Evolutionary conservation across 1,140 invertebrate species (phyloP), one percentile per base, ranked within the genome.

Genomic region (Euborellia annulipes): DNA sequence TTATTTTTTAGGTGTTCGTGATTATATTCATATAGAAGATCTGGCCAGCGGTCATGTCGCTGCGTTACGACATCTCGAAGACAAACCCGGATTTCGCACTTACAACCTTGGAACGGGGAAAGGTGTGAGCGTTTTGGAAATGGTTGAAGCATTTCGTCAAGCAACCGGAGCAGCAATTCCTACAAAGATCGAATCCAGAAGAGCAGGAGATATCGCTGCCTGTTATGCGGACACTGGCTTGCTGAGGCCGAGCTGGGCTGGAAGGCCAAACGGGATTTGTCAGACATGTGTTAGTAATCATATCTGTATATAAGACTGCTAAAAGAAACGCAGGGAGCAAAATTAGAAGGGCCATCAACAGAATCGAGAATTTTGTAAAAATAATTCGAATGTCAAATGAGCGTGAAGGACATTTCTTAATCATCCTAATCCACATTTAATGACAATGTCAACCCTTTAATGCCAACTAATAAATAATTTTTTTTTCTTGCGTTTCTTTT

Each of bases 11-110:
- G 85, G 88, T 52, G 79, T 95, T 30, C 67, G 90, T 51, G 90
- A 95, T 67, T 95, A 93, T 59, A 91, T 95, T 56, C 90, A 95
- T 60, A 82, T 95, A 2, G 85, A 89, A 71, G 90, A 95, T 63
- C 65, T 94, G 30, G 88, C 88, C 1, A 71, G 71, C 44, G 89
- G 88, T 21, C 90, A 95, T 62, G 83, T 92, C 3, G 81, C 85
- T 30, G 88, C 88, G 1, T 61, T 90, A 22, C 69, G 71, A 42
- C 73, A 76, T 54, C 58, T 85, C 13, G 14, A 21, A 41, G 45
- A 32, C 8, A 43, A 41, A 13, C 37, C 43, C 6, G 45, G 45
- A 41, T 56, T 64, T 46, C 53, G 85, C 74, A 71, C 82, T 8
- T 92, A 86, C 59, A 94, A 94, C 65, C 64, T 95, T 39, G 91